Conservation (phyloP, 1,140 invertebrate genomes). For the Battus philenor region DNA sequence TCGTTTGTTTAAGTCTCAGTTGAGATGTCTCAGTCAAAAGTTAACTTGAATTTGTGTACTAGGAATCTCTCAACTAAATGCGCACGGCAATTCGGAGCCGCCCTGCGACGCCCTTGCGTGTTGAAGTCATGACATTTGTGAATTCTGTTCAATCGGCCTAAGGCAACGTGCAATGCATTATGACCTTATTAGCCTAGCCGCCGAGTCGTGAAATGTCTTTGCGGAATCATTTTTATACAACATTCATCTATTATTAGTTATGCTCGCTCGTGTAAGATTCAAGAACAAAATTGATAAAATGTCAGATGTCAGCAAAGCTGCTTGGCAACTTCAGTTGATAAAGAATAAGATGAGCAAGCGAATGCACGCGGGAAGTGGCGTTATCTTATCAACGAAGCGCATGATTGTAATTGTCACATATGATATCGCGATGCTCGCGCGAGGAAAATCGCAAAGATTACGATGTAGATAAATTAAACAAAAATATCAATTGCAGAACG, state of each 20-base stretch:
- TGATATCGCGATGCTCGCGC: conserved; percentile 19
- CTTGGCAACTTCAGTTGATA: conserved; percentile 11
- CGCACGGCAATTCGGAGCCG: not conserved
- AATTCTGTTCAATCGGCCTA: conserved; percentile 15
- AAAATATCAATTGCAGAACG: conserved; percentile 21
- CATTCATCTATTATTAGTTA: conserved; percentile 6
- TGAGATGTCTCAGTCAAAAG: no score
- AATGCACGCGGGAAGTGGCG: conserved; percentile 12
- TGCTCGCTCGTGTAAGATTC: conserved; percentile 24
- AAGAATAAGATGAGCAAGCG: conserved; percentile 16
- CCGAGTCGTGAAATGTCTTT: conserved; percentile 38
- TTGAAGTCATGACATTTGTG: conserved; percentile 50
- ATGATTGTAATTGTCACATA: no score
- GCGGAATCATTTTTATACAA: conserved; percentile 25
- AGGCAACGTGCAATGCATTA: conserved; percentile 20
- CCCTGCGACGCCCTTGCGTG: conserved; percentile 37
- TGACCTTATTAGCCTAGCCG: conserved; percentile 29
- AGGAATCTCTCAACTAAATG: conserved; percentile 1
- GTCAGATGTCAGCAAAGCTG: conserved; percentile 12
- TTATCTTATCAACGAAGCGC: conserved; percentile 13
- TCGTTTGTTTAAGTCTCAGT: no score
- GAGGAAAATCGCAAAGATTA: conserved; percentile 36
- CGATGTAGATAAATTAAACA: conserved; percentile 32
- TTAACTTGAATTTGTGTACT: no score
- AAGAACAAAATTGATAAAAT: conserved; percentile 20